Conservation (phyloP, 1,140 invertebrate species). For the Batillaria attramentaria region DNA sequence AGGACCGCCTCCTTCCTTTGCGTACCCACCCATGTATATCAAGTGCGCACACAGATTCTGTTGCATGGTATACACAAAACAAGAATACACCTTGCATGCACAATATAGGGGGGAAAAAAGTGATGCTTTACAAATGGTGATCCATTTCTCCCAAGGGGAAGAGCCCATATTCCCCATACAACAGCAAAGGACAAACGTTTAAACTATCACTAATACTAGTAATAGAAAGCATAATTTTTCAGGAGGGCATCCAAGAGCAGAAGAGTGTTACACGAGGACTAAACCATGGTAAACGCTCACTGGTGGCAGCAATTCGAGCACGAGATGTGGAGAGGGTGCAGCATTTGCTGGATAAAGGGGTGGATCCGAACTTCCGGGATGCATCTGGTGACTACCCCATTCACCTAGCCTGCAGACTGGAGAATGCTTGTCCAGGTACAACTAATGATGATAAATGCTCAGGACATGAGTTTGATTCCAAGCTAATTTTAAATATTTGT, state of each 20-base stretch:
- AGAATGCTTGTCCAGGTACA: conserved; percentile 27
- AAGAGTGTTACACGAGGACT: conserved; percentile 34
- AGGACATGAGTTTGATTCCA: no score
- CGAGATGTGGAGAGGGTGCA: conserved; percentile 48
- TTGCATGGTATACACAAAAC: not conserved
- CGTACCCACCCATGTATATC: no score
- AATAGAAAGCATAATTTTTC: not conserved
- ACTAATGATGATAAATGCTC: no score
- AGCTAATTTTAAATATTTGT: no score
- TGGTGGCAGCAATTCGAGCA: conserved; percentile 39
- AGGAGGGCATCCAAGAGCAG: conserved; percentile 40
- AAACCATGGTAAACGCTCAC: conserved; percentile 39
- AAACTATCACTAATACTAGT: not conserved
- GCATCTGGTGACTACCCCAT: conserved; percentile 44
- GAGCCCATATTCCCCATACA: no score
- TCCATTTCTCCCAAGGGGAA: no score
- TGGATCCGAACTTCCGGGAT: conserved; percentile 51
- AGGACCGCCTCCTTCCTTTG: no score
- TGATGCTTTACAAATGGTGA: no score
- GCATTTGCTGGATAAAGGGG: conserved; percentile 41
- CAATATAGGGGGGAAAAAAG: no score
- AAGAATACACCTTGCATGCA: not conserved
- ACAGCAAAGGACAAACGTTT: not conserved
- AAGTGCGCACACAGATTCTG: not conserved
- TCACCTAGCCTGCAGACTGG: conserved; percentile 48